Evolutionary conservation across 1,140 invertebrate genomes (phyloP), one percentile per base, ranked within the genome.

Genomic region (Steinernema khuongi): DNA sequence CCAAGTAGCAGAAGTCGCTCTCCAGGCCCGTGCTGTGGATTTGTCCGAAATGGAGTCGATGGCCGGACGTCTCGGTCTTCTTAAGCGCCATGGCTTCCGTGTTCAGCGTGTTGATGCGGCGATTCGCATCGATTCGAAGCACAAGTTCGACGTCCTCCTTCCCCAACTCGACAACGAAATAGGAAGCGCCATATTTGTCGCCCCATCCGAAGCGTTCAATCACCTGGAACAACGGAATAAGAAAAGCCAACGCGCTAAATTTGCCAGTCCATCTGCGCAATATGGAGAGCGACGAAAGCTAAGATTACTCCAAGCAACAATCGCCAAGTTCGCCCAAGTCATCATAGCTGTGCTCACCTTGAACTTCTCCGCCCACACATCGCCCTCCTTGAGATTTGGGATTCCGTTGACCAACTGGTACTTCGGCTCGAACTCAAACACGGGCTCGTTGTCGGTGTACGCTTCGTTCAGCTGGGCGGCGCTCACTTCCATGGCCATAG

Each of bases 81-180:
- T 71, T 72, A 31, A 75, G 36, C 11, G 72, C 71, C 32, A 18
- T 44, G 2, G 74, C 74, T 50, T 75, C 74, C 0, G 60, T 30
- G 17, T 50, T 73, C 19, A 69, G 43, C 29, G 70, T 26, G 33
- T 72, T 30, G 36, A 1, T 0, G 31, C 31, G 19, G 67, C 67
- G 1, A 22, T 73, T 31, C 17, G 29, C 60, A 28, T 41, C 70
- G 0, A 75, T 36, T 1, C 74, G 70, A n/a, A 75, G 19, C 14
- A 75, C 74, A 1, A 75, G 70, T 22, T 75, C 74, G 1, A 75
- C 60, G n/a, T 75, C 74, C 29, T 75, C 72, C 18, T 68, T 67
- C 1, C 69, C 74, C 18, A 68, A 17, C 4, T 41, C 68, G 0
- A 72, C 17, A 4, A 66, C 74, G 1, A 75, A 36, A 22, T 67